These are phyloP conservation scores for Bagarius yarrelli DNA, from an alignment of 2,113 vertebrate species.

Conservation along the genomic window DNA sequence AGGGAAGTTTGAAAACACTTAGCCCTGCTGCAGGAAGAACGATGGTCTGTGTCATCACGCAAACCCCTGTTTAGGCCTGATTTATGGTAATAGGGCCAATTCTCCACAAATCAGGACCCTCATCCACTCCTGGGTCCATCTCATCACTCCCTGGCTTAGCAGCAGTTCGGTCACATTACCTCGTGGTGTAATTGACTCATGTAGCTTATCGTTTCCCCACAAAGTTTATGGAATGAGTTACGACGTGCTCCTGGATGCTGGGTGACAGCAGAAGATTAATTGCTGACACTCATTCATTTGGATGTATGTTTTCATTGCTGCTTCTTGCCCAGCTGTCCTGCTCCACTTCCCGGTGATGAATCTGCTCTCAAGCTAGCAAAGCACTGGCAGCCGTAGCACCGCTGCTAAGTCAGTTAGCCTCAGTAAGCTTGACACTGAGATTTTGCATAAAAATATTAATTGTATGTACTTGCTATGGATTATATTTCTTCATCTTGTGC, in stretches of 20 bases:
- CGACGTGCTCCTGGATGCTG: slow-evolving; percentile 39
- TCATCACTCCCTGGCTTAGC: slow-evolving; percentile 36
- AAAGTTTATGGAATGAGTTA: slow-evolving; percentile 57
- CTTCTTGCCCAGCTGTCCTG: slow-evolving; percentile 44
- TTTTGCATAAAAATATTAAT: background rate
- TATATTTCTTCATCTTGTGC: background rate
- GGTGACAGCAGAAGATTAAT: slow-evolving; percentile 51
- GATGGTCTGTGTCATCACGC: slow-evolving; percentile 36
- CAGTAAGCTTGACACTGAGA: background rate
- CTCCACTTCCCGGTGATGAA: slow-evolving; percentile 43
- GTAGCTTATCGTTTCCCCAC: slow-evolving; percentile 42
- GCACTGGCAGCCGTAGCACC: background rate
- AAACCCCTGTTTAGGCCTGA: slow-evolving; percentile 42
- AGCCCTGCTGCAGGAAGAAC: slow-evolving; percentile 21
- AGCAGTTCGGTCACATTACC: slow-evolving; percentile 47
- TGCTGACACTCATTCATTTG: slow-evolving; percentile 56
- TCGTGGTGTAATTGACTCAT: slow-evolving; percentile 53
- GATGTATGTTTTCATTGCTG: slow-evolving; percentile 54
- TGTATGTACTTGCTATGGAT: background rate
- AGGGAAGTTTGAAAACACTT: slow-evolving; percentile 36
- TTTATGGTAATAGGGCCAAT: slow-evolving; percentile 51
- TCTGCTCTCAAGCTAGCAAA: slow-evolving; percentile 39
- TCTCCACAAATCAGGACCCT: slow-evolving; percentile 49
- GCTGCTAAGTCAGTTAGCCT: background rate
- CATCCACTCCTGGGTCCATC: slow-evolving; percentile 21